Base-by-base conservation (phyloP, 2,797 vertebrate genomes). In the Typhlichthys subterraneus region DNA sequence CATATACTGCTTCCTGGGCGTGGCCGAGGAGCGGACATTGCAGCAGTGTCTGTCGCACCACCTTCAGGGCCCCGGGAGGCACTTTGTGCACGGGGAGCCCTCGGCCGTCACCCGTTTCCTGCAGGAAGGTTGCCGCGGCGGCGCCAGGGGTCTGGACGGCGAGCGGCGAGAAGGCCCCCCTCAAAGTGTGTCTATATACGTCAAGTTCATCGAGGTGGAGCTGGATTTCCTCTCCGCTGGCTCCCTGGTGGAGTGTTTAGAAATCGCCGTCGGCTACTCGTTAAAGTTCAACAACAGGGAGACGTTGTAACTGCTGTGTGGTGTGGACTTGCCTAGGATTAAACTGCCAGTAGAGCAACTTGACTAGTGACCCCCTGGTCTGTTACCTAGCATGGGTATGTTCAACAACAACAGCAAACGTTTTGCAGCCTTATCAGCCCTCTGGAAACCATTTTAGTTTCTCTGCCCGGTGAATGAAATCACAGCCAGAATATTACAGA, bases 151-250 rank as follows among this genome's bases (percentile, higher is more conserved):
- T 56, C 69, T 53, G 58, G 66, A 46, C 0, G 17, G 61, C 0
- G 72, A 62, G 0, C 72, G 53, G 48, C 63, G 85, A 0, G 92
- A 91, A 0, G 72, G 80, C 55, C 77, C 89, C 0, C 85, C 91
- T 0, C 93, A 92, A 1, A 92, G 84, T 63, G 68, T 76, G 6
- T 90, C 94, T 61, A 94, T 99, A 87, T 98, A 96, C 83, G 94
- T 99, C 47, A 99, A 99, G 88, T 99, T 97, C 82, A 96, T 99
- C 49, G 97, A 99, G 89, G 97, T 99, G 80, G 97, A 99, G 91
- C 94, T 98, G 93, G 97, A 99, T 94, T 99, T 98, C 92, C 95
- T 99, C 69, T 99, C 97, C 0, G 97, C 97, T 0, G 97, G 97
- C 85, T 98, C 97, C 67, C 90, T 99, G 92, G 92, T 97, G 82